A percentile compares a stretch with the other conserved stretches of the same genome.
phyloP scores from a whole-genome alignment of 2,888 invertebrate species.

The Himalopsyche anomala region DNA sequence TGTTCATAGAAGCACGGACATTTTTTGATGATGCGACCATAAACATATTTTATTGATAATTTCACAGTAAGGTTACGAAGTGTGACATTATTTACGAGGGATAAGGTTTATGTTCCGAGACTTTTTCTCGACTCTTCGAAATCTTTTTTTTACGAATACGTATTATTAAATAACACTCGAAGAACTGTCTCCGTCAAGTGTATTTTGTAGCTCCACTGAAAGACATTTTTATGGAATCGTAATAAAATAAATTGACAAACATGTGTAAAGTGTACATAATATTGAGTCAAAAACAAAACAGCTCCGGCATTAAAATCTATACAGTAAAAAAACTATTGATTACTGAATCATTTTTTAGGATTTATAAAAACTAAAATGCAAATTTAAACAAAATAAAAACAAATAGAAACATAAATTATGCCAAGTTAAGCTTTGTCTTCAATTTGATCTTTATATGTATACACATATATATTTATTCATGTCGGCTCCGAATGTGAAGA shows the following conservation, averaged over 20 bases:
- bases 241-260: neutral
- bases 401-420: no score
- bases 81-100: conserved; percentile 34
- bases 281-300: no score
- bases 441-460: no score
- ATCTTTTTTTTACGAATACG: conserved; percentile 14
- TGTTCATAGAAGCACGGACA: neutral
- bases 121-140: neutral
- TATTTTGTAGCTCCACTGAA: neutral
- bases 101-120: neutral
- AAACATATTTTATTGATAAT: conserved; percentile 11
- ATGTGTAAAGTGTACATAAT: no score
- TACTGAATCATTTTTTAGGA: no score
- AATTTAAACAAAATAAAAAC: no score
- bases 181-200: neutral
- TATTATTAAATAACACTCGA: neutral
- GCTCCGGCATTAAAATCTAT: no score
- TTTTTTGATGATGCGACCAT: conserved; percentile 17
- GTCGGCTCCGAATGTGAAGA: no score
- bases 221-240: neutral
- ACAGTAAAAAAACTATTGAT: no score
- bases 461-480: no score
- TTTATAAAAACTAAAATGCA: no score
- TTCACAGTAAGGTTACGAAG: neutral
- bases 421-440: no score